These are phyloP conservation scores for Chrysochloris asiatica DNA, from an alignment of 2,113 vertebrate genomes.

Conservation along the genomic window DNA sequence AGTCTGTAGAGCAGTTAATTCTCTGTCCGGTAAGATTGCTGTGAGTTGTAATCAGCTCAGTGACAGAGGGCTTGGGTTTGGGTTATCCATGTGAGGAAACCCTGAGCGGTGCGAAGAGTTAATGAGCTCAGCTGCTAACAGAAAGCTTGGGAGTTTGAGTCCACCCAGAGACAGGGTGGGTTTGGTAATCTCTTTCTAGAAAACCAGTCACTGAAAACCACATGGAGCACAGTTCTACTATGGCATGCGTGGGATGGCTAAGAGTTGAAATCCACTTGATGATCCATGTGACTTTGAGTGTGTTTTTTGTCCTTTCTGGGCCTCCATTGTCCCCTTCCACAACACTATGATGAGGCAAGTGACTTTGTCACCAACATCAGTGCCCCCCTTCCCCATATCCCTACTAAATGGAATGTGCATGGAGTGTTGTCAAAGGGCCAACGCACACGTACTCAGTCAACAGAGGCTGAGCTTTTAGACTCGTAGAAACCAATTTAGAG, in stretches of 20 bases:
- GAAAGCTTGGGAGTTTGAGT: background rate
- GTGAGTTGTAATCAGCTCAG: no score
- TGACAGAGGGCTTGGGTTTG: no score
- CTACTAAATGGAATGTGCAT: no score
- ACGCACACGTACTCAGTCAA: rapidly evolving
- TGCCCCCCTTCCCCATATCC: no score
- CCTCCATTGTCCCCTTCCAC: background rate
- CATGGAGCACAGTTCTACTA: background rate
- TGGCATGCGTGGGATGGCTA: background rate
- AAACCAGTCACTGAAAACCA: background rate
- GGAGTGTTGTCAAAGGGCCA: no score
- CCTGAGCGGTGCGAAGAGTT: background rate
- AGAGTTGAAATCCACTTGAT: background rate
- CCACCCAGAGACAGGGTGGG: background rate
- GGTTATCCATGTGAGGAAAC: background rate
- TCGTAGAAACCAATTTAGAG: background rate
- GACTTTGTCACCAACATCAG: background rate
- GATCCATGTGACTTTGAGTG: background rate
- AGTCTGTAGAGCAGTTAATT: no score
- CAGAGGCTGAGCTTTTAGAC: background rate
- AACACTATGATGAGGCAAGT: background rate
- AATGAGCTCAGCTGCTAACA: background rate
- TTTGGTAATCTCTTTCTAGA: background rate
- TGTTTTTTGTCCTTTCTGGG: background rate
- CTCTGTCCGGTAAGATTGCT: no score